Base-by-base conservation (phyloP, 2,113 vertebrate genomes). In the Paradisaea rubra region DNA sequence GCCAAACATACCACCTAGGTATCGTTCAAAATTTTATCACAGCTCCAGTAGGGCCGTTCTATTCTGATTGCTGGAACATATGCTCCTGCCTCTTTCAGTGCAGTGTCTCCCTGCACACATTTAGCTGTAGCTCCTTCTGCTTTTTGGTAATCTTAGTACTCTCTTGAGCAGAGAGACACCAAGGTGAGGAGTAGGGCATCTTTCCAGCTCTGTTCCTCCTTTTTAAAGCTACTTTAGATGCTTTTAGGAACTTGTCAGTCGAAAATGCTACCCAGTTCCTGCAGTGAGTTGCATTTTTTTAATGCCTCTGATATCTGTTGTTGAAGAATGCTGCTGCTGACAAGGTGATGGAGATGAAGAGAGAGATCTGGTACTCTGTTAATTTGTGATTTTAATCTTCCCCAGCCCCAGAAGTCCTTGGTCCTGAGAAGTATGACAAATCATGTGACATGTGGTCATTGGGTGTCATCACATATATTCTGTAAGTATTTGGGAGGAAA, bases 361-460 rank as follows among this genome's bases (percentile, higher is more conserved):
- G 30, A 57, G 77, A 14, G 81, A 66, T 4, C 12, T 93, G 54
- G 23, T 66, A 44, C 39, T 88, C 68, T 77, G 3, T 47, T 94
- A 61, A 91, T 61, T 81, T 89, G 73, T 93, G 74, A 4, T 64
- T 82, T 94, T 81, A 41, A 66, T 88, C 27, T 88, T 93, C 65
- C 93, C 91, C 96, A 99, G 99, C 99, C 81, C 99, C 99, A 31
- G 99, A 99, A 97, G 99, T 99, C 87, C 98, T 99, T 77, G 99
- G 99, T 81, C 99, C 99, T 49, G 99, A 99, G 97, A 99, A 99
- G 88, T 99, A 99, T 50, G 99, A 99, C 98, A 99, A 99, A 91
- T 99, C 99, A 4, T 99, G 99, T 95, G 99, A 99, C 97, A 99
- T 99, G 99, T 99, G 99, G 99, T 99, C 99, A 6, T 96, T 99